phyloP scores from a whole-genome alignment of 2,797 vertebrate species.

The Bovichtus variegatus region DNA sequence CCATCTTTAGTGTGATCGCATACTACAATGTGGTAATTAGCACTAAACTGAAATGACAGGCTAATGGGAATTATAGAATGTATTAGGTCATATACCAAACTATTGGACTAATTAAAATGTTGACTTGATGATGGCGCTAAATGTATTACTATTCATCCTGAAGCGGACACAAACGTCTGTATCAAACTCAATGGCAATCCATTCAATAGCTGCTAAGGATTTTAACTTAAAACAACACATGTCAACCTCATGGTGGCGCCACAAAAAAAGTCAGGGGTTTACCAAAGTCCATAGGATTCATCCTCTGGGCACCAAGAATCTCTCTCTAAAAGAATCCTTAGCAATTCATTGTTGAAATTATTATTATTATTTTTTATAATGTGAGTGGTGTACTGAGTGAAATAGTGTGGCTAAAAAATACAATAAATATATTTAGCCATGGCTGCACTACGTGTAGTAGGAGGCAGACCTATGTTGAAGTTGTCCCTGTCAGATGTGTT shows the following conservation, averaged over 20 bases:
- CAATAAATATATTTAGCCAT: neutral
- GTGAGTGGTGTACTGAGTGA: neutral
- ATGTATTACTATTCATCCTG: neutral
- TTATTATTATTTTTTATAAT: neutral
- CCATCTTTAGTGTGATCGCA: neutral
- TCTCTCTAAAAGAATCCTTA: neutral
- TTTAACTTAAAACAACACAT: neutral
- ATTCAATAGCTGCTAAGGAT: neutral
- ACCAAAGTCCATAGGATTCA: neutral
- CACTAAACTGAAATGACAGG: neutral
- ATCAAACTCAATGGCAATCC: no score
- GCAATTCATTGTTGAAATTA: neutral
- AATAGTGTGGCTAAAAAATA: neutral
- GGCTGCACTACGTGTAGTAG: neutral
- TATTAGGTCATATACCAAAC: neutral
- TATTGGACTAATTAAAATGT: no score
- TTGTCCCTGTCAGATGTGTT: neutral
- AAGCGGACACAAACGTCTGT: neutral
- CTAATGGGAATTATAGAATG: neutral
- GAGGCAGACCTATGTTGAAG: constrained; percentile 14
- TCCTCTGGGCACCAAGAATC: neutral
- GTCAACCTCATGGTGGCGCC: neutral
- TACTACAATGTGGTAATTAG: neutral
- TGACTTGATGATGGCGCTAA: no score
- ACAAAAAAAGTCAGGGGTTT: neutral